Percentiles rank a stretch among this genome's conserved stretches.
Evolutionary conservation across 2,888 invertebrate species (phyloP).

Genomic region (Drosophila neutralis): DNA sequence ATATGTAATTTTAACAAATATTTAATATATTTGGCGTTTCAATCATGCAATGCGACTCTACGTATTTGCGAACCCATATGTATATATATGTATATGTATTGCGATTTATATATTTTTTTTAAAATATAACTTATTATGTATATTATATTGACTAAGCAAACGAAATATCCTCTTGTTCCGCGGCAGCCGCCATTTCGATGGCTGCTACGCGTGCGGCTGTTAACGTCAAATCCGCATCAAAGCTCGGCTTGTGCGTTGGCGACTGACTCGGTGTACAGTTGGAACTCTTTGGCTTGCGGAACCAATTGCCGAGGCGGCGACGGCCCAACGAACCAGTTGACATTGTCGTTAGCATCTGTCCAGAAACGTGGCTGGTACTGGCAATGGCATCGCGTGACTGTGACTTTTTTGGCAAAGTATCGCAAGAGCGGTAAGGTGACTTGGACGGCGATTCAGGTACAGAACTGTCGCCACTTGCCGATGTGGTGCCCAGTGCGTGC

Average conservation of each 20-base stretch:
- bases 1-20: constrained; percentile 45
- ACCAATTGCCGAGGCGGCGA: constrained; percentile 84
- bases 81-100: constrained; percentile 16
- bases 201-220: constrained; percentile 71
- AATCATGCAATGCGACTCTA: constrained; percentile 22
- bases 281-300: constrained; percentile 84
- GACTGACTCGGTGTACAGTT: constrained; percentile 85
- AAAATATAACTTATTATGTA: constrained; percentile 13
- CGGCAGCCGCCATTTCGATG: constrained; percentile 60
- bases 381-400: constrained; percentile 67
- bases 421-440: constrained; percentile 79
- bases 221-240: constrained; percentile 67
- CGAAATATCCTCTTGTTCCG: constrained; percentile 48
- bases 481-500: constrained; percentile 46
- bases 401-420: constrained; percentile 84
- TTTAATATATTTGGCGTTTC: constrained; percentile 24
- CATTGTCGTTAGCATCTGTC: constrained; percentile 64
- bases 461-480: constrained; percentile 78
- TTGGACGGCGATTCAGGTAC: constrained; percentile 82
- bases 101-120: not conserved
- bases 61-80: constrained; percentile 25
- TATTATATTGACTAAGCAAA: constrained; percentile 42
- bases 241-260: constrained; percentile 83
- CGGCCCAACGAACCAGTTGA: constrained; percentile 83
- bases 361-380: constrained; percentile 34